Conservation (phyloP, 2,797 vertebrate genomes). For the Esox lucius region DNA sequence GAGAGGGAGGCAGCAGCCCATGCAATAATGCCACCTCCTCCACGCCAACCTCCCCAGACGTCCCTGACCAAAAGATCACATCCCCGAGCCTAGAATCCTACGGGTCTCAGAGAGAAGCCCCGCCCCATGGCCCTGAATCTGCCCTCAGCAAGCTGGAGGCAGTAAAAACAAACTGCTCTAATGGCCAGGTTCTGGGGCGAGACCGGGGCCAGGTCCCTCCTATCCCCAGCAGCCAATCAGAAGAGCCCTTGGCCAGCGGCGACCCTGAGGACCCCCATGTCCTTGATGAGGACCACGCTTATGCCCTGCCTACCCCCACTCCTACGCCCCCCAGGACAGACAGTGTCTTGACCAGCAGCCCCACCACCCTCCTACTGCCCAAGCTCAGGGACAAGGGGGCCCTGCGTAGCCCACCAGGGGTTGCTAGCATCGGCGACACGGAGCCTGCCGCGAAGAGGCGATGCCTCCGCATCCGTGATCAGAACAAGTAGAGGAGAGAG, state of each 20-base stretch:
- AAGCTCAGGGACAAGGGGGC: constrained; percentile 79
- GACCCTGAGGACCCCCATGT: constrained; percentile 68
- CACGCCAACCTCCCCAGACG: constrained; percentile 68
- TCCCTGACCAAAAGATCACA: constrained; percentile 63
- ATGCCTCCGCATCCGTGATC: constrained; percentile 97
- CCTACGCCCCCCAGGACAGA: constrained; percentile 48
- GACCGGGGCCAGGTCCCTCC: constrained; percentile 67
- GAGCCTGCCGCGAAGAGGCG: constrained; percentile 95
- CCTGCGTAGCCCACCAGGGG: constrained; percentile 78
- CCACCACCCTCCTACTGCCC: constrained; percentile 68
- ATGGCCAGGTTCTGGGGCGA: constrained; percentile 71
- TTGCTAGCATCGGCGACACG: constrained; percentile 84
- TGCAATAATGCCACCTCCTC: constrained; percentile 60
- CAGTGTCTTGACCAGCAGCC: constrained; percentile 51
- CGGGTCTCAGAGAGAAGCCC: constrained; percentile 53
- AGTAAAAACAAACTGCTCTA: constrained; percentile 89
- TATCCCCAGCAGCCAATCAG: constrained; percentile 73
- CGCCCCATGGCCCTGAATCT: constrained; percentile 43
- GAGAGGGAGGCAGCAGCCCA: constrained; percentile 35
- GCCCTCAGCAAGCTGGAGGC: constrained; percentile 75
- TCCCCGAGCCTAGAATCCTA: constrained; percentile 73
- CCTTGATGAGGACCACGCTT: constrained; percentile 88
- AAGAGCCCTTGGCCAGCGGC: constrained; percentile 80
- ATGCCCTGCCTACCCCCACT: constrained; percentile 88
- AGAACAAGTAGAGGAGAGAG: constrained; percentile 87